Evolutionary conservation across 2,888 invertebrate species (phyloP).

Genomic region (Cybosia mesomella): DNA sequence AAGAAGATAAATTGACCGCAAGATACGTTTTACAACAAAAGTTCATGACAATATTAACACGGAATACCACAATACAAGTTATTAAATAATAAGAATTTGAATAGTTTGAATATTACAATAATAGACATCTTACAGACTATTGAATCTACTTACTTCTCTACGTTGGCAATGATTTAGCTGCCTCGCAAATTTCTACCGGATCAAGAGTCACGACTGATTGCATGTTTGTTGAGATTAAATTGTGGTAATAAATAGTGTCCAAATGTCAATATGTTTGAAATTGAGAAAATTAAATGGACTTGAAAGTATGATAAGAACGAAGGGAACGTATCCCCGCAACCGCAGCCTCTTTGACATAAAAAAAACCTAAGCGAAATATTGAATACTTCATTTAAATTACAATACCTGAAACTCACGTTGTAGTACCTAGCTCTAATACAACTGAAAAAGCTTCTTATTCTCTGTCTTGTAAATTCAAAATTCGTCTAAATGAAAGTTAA

Average conservation of each 20-base stretch:
- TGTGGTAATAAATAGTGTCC: too few relatives aligned
- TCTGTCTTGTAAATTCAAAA: not conserved
- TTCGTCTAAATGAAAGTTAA: not conserved
- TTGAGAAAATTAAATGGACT: not conserved
- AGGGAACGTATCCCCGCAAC: not conserved
- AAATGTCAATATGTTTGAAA: not conserved
- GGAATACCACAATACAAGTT: not conserved
- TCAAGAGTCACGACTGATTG: too few relatives aligned
- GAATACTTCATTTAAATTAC: not conserved
- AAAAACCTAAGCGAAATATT: not conserved
- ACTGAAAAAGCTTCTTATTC: not conserved
- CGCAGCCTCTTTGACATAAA: not conserved
- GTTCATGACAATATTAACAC: constrained; percentile 28
- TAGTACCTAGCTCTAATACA: not conserved
- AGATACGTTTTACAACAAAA: constrained; percentile 51
- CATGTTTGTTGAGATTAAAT: too few relatives aligned
- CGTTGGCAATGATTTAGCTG: too few relatives aligned
- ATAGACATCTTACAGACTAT: too few relatives aligned
- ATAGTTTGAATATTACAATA: too few relatives aligned
- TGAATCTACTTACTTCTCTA: too few relatives aligned
- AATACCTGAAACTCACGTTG: not conserved
- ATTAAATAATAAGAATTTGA: too few relatives aligned
- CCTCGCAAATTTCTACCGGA: too few relatives aligned
- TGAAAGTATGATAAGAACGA: not conserved
- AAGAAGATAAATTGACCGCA: constrained; percentile 63